phyloP scores from a whole-genome alignment of 2,113 vertebrate genomes.

The Planiliza haematocheilus region DNA sequence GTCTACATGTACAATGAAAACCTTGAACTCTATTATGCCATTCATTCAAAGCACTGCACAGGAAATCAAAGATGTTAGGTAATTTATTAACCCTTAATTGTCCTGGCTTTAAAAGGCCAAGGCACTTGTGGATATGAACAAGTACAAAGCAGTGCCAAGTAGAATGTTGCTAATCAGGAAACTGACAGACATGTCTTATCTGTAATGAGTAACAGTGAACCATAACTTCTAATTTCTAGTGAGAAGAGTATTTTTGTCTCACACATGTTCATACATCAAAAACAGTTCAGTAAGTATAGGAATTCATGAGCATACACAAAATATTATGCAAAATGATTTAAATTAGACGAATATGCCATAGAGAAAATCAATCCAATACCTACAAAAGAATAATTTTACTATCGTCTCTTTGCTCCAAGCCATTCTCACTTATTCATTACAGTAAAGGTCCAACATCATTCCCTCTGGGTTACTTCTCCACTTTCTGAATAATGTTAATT shows the following conservation, averaged over 20 bases:
- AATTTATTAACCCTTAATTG: slow-evolving; percentile 5
- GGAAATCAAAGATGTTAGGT: not conserved
- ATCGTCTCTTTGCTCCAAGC: slow-evolving; percentile 38
- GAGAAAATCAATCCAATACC: slow-evolving; percentile 27
- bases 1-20: too few species aligned
- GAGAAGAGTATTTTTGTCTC: not conserved
- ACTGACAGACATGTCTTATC: not conserved
- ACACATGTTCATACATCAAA: slow-evolving; percentile 28
- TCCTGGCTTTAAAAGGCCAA: slow-evolving; percentile 9
- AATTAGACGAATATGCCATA: slow-evolving; percentile 27
- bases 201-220: not conserved
- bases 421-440: not conserved
- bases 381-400: slow-evolving; percentile 15
- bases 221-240: not conserved
- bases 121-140: too few species aligned
- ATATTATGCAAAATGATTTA: slow-evolving; percentile 54
- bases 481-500: not conserved
- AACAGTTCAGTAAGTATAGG: slow-evolving; percentile 16
- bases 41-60: not conserved
- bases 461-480: not conserved
- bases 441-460: slow-evolving; percentile 14
- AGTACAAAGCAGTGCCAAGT: not conserved
- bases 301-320: slow-evolving; percentile 30
- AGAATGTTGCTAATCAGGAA: not conserved
- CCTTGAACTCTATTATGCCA: not conserved